Base-by-base conservation (phyloP, 2,113 vertebrate species). In the Monarcha castaneiventris region DNA sequence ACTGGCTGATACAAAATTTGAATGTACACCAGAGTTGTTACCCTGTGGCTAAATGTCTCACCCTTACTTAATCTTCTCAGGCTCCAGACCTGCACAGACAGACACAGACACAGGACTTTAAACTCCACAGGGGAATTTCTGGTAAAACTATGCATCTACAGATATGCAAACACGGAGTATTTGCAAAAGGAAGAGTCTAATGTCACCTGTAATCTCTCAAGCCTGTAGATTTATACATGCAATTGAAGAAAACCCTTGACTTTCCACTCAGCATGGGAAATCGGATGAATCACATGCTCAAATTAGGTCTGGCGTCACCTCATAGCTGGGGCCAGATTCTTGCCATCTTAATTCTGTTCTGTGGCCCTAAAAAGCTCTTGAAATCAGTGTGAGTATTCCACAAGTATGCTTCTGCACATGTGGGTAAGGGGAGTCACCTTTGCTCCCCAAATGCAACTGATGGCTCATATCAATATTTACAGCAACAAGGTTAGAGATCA, bases 11-110 rank as follows among this genome's bases (percentile, higher is more conserved):
- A 84, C 5, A 59, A 64, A 74, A 96, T 91, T 30, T 63, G 56
- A 97, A 86, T 16, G 10, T 9, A 46, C 79, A 96, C 54, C 87
- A 48, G 83, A 92, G 92, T 29, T 90, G 49, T 93, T 87, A 68
- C 85, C 90, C 82, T 77, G 61, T 81, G 88, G 94, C 73, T 86
- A 90, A 92, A 93, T 79, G 83, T 96, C 96, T 95, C 93, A 97
- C 82, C 85, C 85, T 80, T 49, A 43, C 54, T 73, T 94, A 85
- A 96, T 94, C 84, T 83, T 77, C 68, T 37, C 77, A 77, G 69
- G 68, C 82, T 85, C 84, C 90, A 93, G 90, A 86, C 68, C 48
- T 77, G 90, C 87, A 81, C 54, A 91, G 75, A 80, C 72, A 89
- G 48, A 77, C 71, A 92, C 18, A 63, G 35, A 16, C 7, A 81